Percentiles rank a stretch among this genome's conserved stretches.
These are phyloP conservation scores for Alcedo quadribrachys DNA, from an alignment of 2,797 vertebrate species.

Conservation along the genomic window DNA sequence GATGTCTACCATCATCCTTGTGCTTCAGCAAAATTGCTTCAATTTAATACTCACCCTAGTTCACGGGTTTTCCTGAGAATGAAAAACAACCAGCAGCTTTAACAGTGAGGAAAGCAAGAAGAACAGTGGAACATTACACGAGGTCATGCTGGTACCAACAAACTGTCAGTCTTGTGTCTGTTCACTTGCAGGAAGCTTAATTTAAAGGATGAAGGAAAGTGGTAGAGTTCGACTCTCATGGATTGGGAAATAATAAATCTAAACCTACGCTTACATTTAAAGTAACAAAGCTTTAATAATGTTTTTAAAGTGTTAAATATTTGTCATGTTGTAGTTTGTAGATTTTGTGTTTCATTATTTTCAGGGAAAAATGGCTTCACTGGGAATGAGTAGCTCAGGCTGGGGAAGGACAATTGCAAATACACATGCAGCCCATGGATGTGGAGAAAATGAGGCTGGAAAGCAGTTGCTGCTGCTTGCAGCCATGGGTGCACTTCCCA, in stretches of 20 bases:
- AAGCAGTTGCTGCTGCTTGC: too few relatives aligned
- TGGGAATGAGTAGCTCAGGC: too few relatives aligned
- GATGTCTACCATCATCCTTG: background rate
- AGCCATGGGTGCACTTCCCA: too few relatives aligned
- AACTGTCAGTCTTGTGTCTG: background rate
- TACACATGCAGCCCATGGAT: too few relatives aligned
- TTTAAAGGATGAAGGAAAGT: background rate
- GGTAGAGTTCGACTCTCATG: background rate
- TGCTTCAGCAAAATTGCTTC: background rate
- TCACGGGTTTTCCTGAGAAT: background rate
- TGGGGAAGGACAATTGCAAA: too few relatives aligned
- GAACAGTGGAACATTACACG: background rate
- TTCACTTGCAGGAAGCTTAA: background rate
- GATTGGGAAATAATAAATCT: background rate
- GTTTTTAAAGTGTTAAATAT: background rate
- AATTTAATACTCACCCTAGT: background rate
- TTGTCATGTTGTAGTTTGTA: background rate
- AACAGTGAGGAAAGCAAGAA: background rate
- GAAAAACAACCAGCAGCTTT: background rate
- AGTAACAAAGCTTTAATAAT: constrained; percentile 6
- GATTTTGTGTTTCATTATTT: background rate
- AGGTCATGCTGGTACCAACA: background rate
- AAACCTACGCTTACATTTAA: background rate
- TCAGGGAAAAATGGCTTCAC: background rate
- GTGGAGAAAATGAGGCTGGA: too few relatives aligned